Evolutionary conservation across 2,113 vertebrate genomes (phyloP), one percentile per base, ranked within the genome.

Genomic region (Octodon degus): DNA sequence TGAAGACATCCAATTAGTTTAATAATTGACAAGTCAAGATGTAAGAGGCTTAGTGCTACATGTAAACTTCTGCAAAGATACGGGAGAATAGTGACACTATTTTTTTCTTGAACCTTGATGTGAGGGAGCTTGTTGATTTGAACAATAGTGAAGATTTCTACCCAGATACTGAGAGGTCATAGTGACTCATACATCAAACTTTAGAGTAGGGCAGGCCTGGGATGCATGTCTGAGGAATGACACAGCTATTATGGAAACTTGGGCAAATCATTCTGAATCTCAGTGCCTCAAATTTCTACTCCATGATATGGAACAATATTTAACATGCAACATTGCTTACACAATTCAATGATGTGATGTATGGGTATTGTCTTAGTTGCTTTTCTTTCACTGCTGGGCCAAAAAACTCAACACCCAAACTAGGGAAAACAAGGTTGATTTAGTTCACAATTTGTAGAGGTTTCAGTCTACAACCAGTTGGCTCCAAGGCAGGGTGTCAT

Each of bases 11-110:
- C 24, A 91, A 22, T 86, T 83, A 86, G 68, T 62, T 96, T 89
- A 86, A 65, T 65, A 47, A 91, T 77, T 79, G 55, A 80, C 16
- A 76, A 89, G 72, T 88, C 25, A 93, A 97, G 97, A 76, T 81
- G 27, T 30, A 86, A 58, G 14, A 68, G 19, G 7, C 22, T 91
- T 94, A 94, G 95, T 3, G 37, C 0, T 34, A 67, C 25, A 5
- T 17, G 17, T 27, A 20, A 90, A 63, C 82, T 58, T 79, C 53
- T 37, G 2, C 22, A 89, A 94, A 92, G 27, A 25, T 22, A 0
- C 4, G 53, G 0, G 2, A 0, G 4, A 30, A 27, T 30, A 30
- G 13, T 27, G 4, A 65, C 13, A 37, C 1, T 7, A 62, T 12
- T 76, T 90, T 43, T 20, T 60, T 2, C 22, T 60, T 53, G 34